Base-by-base conservation (phyloP, 2,113 vertebrate species). In the Mirounga angustirostris region DNA sequence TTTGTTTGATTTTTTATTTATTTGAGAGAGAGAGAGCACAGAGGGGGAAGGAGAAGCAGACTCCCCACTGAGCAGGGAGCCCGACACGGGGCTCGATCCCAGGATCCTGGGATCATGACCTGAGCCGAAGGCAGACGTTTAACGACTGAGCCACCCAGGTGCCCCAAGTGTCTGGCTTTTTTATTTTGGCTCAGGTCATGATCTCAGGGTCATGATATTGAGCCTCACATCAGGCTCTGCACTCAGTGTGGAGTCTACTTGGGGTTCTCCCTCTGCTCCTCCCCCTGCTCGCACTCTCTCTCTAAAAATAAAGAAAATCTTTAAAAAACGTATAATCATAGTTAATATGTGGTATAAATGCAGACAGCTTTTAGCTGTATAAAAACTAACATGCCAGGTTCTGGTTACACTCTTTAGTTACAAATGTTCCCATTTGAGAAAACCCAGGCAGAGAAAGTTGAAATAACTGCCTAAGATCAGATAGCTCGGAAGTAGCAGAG, bases 401-500 rank as follows among this genome's bases (percentile, higher is more conserved):
- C 95, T 80, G 0, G 63, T 88, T 86, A 90, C 69, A 30, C 24
- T 65, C 36, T 94, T 80, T 67, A 93, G 71, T 82, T 67, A 58
- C 22, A 82, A n/a, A 16, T 73, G 30, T 88, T 84, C 30, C 46
- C 46, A 52, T 84, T 96, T 79, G 36, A 88, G 76, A 52, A 83
- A 78, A 78, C 36, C 69, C 71, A 76, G 43, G 30, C 52, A 91
- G 36, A 88, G 58, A 61, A 76, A 63, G 52, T 30, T 86, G 71
- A 69, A 86, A 63, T 90, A 79, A 95, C 2, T 91, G 58, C n/a
- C 54, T 28, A 30, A 65, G 54, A 85, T 86, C 54, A 95, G 63
- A 74, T 1, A 73, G 63, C 16, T 16, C 58, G 63, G 24, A 83
- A 84, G 54, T 59, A 13, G 18, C 46, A 69, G 40, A 69, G 12